Evolutionary conservation across 2,797 vertebrate species (phyloP), one percentile per base, ranked within the genome.

Genomic region (Atherinosoma microstoma): DNA sequence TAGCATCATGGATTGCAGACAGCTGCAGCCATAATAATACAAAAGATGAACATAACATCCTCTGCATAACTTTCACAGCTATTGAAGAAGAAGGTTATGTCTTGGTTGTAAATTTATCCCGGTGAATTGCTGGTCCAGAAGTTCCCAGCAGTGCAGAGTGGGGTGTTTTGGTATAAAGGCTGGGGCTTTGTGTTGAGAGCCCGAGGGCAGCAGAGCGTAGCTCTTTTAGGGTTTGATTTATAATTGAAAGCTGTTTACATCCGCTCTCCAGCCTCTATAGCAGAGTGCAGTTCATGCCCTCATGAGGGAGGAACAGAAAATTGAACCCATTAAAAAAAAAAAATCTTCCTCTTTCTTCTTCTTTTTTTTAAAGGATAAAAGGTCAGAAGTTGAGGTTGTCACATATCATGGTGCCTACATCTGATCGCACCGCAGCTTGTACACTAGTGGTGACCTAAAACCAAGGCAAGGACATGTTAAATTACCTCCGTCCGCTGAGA

Each of bases 161-260:
- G 77, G 58, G 20, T 75, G 80, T 81, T 76, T 75, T 78, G 76
- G 72, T 78, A 69, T 83, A 80, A 88, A 82, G 79, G 75, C 73
- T 58, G 54, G 58, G 60, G 57, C 83, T 88, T 86, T 88, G 87
- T 90, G 84, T 65, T 22, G 51, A 67, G 61, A 67, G 84, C 85
- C 87, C 2, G 59, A 34, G 79, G 88, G 86, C 81, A 83, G 71
- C 8, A 45, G 74, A 74, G 73, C 51, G 35, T 42, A 66, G 76
- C 78, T 85, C 89, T 87, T 87, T 89, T 74, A 84, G 67, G 71
- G 77, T 79, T 82, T 90, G 87, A 91, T 93, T 92, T 92, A 91
- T 91, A 90, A 92, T 87, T 88, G 87, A 87, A 88, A 87, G 84
- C 84, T 88, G 65, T 91, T 91, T 89, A 91, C 90, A 91, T 89